phyloP scores from a whole-genome alignment of 1,140 invertebrate species.

The Drosophila sproati region DNA sequence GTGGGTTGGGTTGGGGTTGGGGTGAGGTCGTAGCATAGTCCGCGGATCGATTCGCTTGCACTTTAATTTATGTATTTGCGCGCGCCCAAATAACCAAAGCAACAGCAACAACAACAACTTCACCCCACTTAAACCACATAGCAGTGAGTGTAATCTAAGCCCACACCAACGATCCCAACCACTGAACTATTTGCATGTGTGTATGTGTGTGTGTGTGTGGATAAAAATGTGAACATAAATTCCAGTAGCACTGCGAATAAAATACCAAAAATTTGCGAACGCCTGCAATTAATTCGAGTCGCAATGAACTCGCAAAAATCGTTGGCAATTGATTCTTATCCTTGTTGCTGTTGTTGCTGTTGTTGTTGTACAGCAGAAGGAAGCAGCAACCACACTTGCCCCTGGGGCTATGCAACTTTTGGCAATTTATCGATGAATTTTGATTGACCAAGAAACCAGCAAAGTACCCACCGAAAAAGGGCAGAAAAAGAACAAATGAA shows the following conservation, averaged over 20 bases:
- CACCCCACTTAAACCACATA: slow-evolving; percentile 29
- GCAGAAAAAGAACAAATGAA: slow-evolving; percentile 2
- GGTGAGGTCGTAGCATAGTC: slow-evolving; percentile 1
- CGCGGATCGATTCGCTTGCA: slow-evolving; percentile 47
- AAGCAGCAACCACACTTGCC: background rate
- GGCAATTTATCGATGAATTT: slow-evolving; percentile 45
- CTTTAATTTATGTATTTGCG: slow-evolving; percentile 54
- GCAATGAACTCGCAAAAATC: slow-evolving; percentile 34
- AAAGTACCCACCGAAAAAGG: background rate
- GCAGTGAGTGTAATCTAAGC: slow-evolving; percentile 33
- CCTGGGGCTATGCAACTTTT: slow-evolving; percentile 38
- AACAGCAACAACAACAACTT: slow-evolving; percentile 9
- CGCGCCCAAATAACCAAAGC: slow-evolving; percentile 31
- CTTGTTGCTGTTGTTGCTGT: slow-evolving; percentile 29
- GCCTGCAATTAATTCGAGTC: slow-evolving; percentile 70
- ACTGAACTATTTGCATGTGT: slow-evolving; percentile 40
- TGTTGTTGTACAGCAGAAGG: background rate
- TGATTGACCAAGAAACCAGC: slow-evolving; percentile 45
- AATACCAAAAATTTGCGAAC: slow-evolving; percentile 28
- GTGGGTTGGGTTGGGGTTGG: no score
- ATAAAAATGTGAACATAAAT: slow-evolving; percentile 64
- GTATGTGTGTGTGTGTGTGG: slow-evolving; percentile 9
- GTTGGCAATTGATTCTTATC: slow-evolving; percentile 12
- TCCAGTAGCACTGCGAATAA: slow-evolving; percentile 54
- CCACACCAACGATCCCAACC: background rate